These are phyloP conservation scores for Pristionchus exspectatus DNA, from an alignment of 2,888 invertebrate species.

Conservation along the genomic window DNA sequence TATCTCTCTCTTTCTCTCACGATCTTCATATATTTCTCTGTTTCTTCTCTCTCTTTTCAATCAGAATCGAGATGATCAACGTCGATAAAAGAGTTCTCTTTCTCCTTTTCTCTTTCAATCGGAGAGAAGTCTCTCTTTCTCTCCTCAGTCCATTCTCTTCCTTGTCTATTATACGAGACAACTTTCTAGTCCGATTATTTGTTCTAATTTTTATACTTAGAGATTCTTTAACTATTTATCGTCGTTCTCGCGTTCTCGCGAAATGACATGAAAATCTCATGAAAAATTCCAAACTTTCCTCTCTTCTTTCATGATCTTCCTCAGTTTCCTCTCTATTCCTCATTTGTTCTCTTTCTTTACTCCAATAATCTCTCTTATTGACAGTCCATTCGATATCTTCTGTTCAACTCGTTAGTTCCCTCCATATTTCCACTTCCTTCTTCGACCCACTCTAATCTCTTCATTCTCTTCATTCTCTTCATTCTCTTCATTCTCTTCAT, in stretches of 20 bases:
- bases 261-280: background rate
- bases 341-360: background rate
- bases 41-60: background rate
- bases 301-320: background rate
- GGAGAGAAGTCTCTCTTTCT: background rate
- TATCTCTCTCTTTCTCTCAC: background rate
- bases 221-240: background rate
- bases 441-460: background rate
- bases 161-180: background rate
- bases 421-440: background rate
- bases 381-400: background rate
- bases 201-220: background rate
- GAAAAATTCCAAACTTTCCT: background rate
- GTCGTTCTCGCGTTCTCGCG: background rate
- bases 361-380: background rate
- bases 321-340: background rate
- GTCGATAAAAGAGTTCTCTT: background rate
- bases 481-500: background rate
- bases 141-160: background rate
- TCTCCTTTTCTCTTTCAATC: background rate
- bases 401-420: constrained; percentile 49
- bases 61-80: background rate
- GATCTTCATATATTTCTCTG: background rate
- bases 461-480: background rate
- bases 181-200: background rate